Evolutionary conservation across 2,797 vertebrate genomes (phyloP).

Genomic region (Alca torda): DNA sequence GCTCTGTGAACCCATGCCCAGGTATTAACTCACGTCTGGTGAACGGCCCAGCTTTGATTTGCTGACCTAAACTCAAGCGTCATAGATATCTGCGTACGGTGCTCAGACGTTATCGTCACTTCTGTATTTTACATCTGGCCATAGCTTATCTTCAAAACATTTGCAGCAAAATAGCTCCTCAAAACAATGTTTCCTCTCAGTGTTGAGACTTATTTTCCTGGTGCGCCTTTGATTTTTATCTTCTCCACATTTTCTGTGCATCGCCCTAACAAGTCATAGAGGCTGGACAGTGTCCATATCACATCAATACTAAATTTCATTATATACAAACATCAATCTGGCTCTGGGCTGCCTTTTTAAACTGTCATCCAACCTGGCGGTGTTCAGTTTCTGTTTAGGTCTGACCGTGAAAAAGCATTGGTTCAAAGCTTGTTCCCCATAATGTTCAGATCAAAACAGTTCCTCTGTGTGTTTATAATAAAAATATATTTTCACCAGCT

Average conservation of each 20-base stretch:
- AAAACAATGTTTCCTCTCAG: not conserved
- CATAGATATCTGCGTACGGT: not conserved
- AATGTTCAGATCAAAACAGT: conserved; percentile 74
- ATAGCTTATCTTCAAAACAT: conserved; percentile 11
- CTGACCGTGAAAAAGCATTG: conserved; percentile 66
- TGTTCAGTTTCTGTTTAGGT: conserved; percentile 72
- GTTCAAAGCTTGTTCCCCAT: conserved; percentile 72
- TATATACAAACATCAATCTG: conserved; percentile 74
- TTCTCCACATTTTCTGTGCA: conserved; percentile 16
- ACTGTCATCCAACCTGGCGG: conserved; percentile 62
- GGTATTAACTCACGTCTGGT: accelerated
- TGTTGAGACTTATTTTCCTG: not conserved
- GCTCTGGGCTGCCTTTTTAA: conserved; percentile 68
- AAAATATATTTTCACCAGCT: conserved; percentile 73
- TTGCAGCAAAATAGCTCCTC: conserved; percentile 2
- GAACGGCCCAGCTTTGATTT: not conserved
- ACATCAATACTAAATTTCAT: conserved; percentile 69
- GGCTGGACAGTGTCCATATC: conserved; percentile 70
- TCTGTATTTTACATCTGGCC: not conserved
- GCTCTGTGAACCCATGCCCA: not conserved
- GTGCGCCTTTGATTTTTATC: conserved; percentile 48
- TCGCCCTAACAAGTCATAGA: conserved; percentile 10
- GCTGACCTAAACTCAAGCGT: not conserved
- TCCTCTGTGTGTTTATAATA: conserved; percentile 72
- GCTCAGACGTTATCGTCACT: not conserved